Percentiles rank a stretch among this genome's conserved stretches.
These are phyloP conservation scores for Pheucticus melanocephalus DNA, from an alignment of 2,113 vertebrate species.

Conservation along the genomic window DNA sequence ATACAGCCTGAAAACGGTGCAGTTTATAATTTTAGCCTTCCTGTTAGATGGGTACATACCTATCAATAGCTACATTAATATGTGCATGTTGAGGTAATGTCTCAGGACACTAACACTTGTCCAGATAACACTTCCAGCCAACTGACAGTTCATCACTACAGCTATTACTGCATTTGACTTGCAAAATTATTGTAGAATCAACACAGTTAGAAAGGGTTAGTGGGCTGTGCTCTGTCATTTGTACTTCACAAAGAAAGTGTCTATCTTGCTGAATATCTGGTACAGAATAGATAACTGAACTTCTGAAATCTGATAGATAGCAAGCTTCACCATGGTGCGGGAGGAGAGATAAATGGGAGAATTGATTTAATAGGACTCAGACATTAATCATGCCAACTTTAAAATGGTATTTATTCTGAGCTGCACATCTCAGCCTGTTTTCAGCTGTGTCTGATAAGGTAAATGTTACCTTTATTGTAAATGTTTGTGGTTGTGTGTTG, in stretches of 20 bases:
- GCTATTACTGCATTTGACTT: background rate
- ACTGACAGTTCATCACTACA: background rate
- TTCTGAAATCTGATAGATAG: background rate
- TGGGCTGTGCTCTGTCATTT: background rate
- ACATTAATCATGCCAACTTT: background rate
- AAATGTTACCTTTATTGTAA: background rate
- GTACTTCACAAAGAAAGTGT: background rate
- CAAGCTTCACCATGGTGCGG: background rate
- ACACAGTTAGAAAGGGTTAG: background rate
- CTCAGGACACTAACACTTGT: background rate
- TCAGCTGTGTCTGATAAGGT: background rate
- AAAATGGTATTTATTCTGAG: background rate
- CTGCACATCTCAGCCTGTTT: background rate
- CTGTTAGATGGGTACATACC: background rate
- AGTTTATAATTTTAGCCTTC: background rate
- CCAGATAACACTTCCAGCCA: background rate
- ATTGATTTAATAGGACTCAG: background rate
- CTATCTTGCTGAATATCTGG: background rate
- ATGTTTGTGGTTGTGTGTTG: background rate
- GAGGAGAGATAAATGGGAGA: background rate
- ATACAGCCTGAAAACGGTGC: background rate
- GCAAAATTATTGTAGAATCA: background rate
- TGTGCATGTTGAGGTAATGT: background rate
- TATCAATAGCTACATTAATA: background rate
- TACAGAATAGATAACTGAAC: background rate